Evolutionary conservation across 2,797 vertebrate genomes (phyloP).

Genomic region (Chelon labrosus): DNA sequence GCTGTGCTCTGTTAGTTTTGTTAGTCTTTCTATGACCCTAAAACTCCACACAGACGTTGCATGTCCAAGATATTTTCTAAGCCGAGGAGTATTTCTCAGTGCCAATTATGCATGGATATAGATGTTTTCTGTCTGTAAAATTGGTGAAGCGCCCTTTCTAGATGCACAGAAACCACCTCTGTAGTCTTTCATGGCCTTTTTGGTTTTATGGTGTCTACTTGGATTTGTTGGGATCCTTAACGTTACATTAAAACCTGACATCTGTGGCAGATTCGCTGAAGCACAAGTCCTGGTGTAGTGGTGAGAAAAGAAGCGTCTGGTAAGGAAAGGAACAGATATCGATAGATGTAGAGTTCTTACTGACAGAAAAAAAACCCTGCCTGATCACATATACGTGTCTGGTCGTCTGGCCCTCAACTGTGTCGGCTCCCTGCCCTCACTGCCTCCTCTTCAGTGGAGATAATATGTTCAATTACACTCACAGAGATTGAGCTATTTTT

Average conservation of each 20-base stretch:
- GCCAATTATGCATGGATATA: too few relatives aligned
- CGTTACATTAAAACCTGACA: neutral
- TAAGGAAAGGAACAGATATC: neutral
- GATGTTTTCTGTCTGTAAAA: neutral
- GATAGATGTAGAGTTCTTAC: too few relatives aligned
- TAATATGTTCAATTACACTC: constrained; percentile 21
- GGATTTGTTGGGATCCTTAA: neutral
- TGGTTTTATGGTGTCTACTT: neutral
- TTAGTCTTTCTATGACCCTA: too few relatives aligned
- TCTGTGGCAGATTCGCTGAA: constrained; percentile 24
- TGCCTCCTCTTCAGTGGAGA: constrained; percentile 11
- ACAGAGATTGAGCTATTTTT: constrained; percentile 25
- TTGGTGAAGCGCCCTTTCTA: neutral
- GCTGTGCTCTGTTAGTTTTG: too few relatives aligned
- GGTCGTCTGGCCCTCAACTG: neutral
- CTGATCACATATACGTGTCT: neutral
- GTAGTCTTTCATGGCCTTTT: neutral
- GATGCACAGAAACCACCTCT: neutral
- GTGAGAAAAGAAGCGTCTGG: constrained; percentile 2
- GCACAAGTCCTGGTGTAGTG: constrained; percentile 24
- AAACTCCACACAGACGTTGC: neutral
- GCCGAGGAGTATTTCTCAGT: too few relatives aligned
- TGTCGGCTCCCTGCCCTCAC: constrained; percentile 3
- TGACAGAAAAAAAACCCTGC: neutral
- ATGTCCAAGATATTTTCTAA: too few relatives aligned